phyloP scores from a whole-genome alignment of 2,113 vertebrate genomes.

The Pygoscelis antarcticus region DNA sequence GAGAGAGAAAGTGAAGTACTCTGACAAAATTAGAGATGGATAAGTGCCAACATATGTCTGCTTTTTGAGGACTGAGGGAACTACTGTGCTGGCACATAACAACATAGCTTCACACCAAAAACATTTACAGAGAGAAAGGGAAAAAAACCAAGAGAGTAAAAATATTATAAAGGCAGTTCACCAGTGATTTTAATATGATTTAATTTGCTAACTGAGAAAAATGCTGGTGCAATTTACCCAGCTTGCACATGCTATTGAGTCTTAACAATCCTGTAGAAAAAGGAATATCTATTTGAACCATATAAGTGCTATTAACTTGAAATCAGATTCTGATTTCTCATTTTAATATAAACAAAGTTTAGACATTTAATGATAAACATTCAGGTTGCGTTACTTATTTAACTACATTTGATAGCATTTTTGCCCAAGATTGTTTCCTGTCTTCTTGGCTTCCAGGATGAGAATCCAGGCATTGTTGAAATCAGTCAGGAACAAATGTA shows the following conservation, averaged over 20 bases:
- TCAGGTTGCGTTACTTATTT: not conserved
- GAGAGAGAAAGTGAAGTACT: conserved; percentile 24
- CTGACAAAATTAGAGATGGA: conserved; percentile 21
- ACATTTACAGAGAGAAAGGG: not conserved
- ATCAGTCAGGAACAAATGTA: not conserved
- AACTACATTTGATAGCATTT: not conserved
- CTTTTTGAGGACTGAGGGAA: conserved; percentile 3
- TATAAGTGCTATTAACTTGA: not conserved
- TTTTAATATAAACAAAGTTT: not conserved
- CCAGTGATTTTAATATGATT: conserved; percentile 25
- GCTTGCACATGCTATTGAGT: not conserved
- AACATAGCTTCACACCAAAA: not conserved
- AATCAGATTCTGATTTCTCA: not conserved
- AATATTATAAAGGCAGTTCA: not conserved
- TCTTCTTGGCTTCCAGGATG: not conserved
- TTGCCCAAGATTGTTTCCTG: not conserved
- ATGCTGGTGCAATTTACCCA: not conserved
- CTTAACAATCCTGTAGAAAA: not conserved
- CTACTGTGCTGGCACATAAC: conserved; percentile 1
- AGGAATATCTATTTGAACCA: not conserved
- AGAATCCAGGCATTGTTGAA: not conserved
- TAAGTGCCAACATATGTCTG: conserved; percentile 27
- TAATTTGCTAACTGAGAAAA: conserved; percentile 45
- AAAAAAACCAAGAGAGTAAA: conserved; percentile 27
- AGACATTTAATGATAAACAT: not conserved